Conservation (phyloP, 2,113 vertebrate species). For the Pterocles burchelli region DNA sequence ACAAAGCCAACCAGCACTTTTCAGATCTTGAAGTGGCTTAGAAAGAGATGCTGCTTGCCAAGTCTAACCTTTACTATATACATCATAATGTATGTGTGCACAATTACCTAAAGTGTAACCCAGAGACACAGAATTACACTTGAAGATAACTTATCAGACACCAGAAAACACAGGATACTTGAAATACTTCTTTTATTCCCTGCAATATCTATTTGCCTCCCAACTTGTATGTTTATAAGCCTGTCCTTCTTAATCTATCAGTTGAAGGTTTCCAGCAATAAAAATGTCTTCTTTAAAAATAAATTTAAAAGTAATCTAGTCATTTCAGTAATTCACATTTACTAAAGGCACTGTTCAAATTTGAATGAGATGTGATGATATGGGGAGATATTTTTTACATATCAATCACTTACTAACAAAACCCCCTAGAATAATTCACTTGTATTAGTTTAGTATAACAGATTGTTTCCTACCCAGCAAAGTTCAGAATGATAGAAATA, state of each 20-base stretch:
- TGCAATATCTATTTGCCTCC: neutral
- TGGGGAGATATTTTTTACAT: neutral
- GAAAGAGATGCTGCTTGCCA: neutral
- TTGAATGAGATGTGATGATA: neutral
- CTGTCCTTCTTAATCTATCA: neutral
- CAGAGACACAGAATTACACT: neutral
- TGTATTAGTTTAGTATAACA: neutral
- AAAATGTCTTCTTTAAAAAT: neutral
- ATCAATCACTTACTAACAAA: neutral
- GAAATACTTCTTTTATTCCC: neutral
- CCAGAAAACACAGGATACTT: neutral
- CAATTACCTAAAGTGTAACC: neutral
- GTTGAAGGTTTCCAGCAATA: neutral
- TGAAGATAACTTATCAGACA: neutral
- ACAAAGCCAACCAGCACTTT: neutral
- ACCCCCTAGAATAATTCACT: accelerated
- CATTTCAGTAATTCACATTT: neutral
- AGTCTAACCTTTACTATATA: neutral
- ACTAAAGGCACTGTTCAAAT: neutral
- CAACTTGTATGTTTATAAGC: accelerated
- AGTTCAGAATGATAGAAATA: neutral
- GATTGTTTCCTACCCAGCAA: neutral
- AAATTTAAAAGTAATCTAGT: neutral
- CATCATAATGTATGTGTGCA: accelerated
- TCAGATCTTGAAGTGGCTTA: neutral